Evolutionary conservation across 1,140 invertebrate species (phyloP), one percentile per base, ranked within the genome.

Genomic region (Nebria ingens): DNA sequence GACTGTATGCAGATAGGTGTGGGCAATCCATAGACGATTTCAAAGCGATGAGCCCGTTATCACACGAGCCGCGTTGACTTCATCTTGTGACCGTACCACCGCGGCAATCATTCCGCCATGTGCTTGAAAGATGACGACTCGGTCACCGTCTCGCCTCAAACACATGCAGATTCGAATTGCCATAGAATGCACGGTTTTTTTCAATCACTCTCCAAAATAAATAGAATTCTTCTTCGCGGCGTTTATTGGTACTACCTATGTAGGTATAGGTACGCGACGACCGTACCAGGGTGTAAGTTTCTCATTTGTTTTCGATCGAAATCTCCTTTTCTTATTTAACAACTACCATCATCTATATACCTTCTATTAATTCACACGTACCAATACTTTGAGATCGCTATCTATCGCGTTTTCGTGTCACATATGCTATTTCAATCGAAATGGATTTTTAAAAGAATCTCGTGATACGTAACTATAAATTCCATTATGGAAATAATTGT

Each of bases 11-110:
- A 59, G 58, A 59, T 59, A 59, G 58, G 54, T 58, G 54, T 58
- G 53, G 57, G 53, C 57, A 55, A 58, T 58, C 57, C 53, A 58
- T 23, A 53, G 53, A 51, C 54, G 58, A 59, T 59, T 56, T 59
- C 58, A 59, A 59, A 59, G 58, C 54, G 54, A 51, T 51, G 55
- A 56, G 55, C 50, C 29, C 54, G 58, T 59, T 59, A 59, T 59
- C 58, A 42, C 58, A 29, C 49, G 49, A 54, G 38, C 51, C 38
- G 38, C 15, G 19, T 29, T n/a, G 6, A 3, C 19, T 19, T 59
- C 40, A 59, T 54, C 56, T 51, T 56, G 58, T 59, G 58, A 56
- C 11, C 13, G 17, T 23, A 19, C 53, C 49, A 38, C 38, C 17
- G 20, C 6, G 9, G 4, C 11, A 15, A 51, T 51, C 4, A 3